Evolutionary conservation across 2,888 invertebrate species (phyloP).

Genomic region (Apamea monoglypha): DNA sequence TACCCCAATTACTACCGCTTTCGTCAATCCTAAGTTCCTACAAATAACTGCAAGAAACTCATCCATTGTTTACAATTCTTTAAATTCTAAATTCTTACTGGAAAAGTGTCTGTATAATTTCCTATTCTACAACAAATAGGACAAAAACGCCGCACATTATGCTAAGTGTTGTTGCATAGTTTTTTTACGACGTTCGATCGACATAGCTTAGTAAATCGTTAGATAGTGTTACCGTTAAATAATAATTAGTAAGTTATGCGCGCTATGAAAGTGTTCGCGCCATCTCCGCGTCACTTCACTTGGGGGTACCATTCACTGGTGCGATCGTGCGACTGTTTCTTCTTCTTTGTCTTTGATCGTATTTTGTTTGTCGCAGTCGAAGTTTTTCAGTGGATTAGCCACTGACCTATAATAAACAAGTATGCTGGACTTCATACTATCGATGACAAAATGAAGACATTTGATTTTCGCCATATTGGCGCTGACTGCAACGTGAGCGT

Average conservation of each 20-base stretch:
- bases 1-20: not conserved
- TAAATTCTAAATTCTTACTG: constrained; percentile 35
- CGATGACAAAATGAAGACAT: too few species aligned
- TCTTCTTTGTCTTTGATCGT: not conserved
- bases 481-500: too few species aligned
- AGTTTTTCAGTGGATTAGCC: not conserved
- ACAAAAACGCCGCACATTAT: constrained; percentile 36
- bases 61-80: constrained; percentile 8
- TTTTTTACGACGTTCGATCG: constrained; percentile 43
- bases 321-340: not conserved
- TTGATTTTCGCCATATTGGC: too few species aligned
- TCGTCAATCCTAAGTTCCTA: not conserved
- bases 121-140: constrained; percentile 22
- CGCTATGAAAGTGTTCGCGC: constrained; percentile 59
- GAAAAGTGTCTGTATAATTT: constrained; percentile 51
- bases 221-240: constrained; percentile 50
- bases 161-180: constrained; percentile 23
- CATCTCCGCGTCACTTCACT: constrained; percentile 18
- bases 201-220: constrained; percentile 33
- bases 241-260: constrained; percentile 62
- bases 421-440: too few species aligned
- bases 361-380: not conserved
- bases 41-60: not conserved
- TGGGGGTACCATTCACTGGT: constrained; percentile 21
- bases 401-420: too few species aligned